Conservation (phyloP, 1,140 invertebrate genomes). For the Stenopsyche tienmushanensis region DNA sequence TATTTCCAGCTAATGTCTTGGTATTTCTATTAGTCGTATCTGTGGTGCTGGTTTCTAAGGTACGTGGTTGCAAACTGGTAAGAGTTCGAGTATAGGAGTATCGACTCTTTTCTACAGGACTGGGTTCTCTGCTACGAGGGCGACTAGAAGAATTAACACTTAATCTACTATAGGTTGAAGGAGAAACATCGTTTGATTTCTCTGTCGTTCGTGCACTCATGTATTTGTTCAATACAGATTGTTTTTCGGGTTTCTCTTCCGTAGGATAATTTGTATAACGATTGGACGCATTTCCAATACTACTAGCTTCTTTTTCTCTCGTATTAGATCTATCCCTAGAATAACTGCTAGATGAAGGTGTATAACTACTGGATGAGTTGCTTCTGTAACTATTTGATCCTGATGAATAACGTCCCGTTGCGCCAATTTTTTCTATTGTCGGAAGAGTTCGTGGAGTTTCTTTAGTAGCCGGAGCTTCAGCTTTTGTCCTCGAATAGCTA, state of each 20-base stretch:
- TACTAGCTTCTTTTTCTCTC: conserved; percentile 28
- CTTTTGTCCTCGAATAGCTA: conserved; percentile 31
- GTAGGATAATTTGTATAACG: conserved; percentile 25
- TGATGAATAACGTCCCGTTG: conserved; percentile 24
- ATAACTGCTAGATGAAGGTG: conserved; percentile 26
- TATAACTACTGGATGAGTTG: conserved; percentile 6
- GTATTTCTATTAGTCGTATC: conserved; percentile 6
- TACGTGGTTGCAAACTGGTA: conserved; percentile 13
- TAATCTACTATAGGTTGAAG: conserved; percentile 21
- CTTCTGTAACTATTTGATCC: conserved; percentile 25
- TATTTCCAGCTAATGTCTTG: conserved; percentile 18
- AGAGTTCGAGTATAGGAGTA: conserved; percentile 29
- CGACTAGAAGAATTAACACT: conserved; percentile 33
- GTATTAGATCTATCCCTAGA: conserved; percentile 33
- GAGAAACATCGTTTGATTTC: conserved; percentile 23
- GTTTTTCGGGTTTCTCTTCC: conserved; percentile 35
- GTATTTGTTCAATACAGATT: conserved; percentile 35
- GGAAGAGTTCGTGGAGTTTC: conserved; percentile 18
- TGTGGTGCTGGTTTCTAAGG: conserved; percentile 10
- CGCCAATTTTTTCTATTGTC: conserved; percentile 21
- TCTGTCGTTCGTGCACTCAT: conserved; percentile 28
- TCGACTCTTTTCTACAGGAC: conserved; percentile 44
- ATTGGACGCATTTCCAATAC: conserved; percentile 6
- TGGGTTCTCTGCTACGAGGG: conserved; percentile 50
- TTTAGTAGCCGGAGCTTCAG: conserved; percentile 22